Evolutionary conservation across 2,113 vertebrate species (phyloP).

Genomic region (Hypanus sabinus): DNA sequence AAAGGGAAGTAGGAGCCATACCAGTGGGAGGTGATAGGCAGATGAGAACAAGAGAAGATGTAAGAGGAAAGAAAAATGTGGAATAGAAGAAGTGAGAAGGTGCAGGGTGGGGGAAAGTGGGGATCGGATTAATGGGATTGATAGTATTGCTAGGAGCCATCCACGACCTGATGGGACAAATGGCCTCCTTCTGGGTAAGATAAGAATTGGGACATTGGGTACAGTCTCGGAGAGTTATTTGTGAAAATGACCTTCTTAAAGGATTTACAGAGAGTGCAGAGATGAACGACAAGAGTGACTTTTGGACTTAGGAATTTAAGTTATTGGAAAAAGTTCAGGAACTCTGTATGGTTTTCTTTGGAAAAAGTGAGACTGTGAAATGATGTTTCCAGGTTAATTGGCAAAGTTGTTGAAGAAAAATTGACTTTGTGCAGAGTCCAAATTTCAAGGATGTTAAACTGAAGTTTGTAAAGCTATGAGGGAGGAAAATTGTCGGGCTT

Average conservation of each 20-base stretch:
- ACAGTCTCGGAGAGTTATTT: neutral
- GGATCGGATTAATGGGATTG: no score
- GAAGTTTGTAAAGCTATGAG: neutral
- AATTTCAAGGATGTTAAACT: neutral
- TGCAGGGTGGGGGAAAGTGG: no score
- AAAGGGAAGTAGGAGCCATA: no score
- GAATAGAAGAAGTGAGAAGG: no score
- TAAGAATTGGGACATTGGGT: neutral
- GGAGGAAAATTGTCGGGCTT: neutral
- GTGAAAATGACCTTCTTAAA: neutral
- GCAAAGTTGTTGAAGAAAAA: neutral
- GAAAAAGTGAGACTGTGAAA: neutral
- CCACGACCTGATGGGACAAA: no score
- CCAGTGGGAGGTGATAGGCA: no score
- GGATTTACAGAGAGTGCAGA: neutral
- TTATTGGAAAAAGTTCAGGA: neutral
- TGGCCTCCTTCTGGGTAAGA: no score
- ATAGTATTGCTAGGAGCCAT: no score
- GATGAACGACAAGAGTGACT: neutral
- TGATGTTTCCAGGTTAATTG: neutral
- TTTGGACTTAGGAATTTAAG: neutral
- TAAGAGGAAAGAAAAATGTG: no score
- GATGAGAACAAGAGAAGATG: no score
- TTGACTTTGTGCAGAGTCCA: neutral
- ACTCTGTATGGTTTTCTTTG: neutral